Evolutionary conservation across 2,797 vertebrate species (phyloP), one percentile per base, ranked within the genome.

Genomic region (Molossus molossus): DNA sequence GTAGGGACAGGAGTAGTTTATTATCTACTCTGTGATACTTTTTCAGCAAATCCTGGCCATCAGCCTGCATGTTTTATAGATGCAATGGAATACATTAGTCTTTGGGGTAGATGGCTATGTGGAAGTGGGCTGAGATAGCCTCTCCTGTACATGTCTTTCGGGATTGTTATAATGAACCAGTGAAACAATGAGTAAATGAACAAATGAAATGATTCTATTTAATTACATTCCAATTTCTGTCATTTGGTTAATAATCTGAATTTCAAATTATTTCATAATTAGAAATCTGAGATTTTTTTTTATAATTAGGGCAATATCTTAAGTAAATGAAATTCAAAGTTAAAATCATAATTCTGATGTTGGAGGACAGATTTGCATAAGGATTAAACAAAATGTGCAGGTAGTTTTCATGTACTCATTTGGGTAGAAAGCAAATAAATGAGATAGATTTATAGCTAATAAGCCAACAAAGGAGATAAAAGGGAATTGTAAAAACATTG

Each of bases 271-370:
- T 83, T 69, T 83, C 11, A 4, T 64, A 13, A 40, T 45, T 87
- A 87, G 14, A 87, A 89, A 73, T 69, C 4, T 55, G 62, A 86
- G 70, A 33, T 58, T 57, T 23, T 58, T 88, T 91, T 73, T 93
- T 57, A 55, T 4, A 21, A 29, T 55, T 91, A 69, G 23, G 27
- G 12, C 5, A 72, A 57, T 72, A 67, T 65, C 50, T 83, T 58
- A 9, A 76, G 18, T 82, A 58, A 92, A 94, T 70, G 8, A 69
- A 82, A 83, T 87, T 72, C 7, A 62, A 57, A 82, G 48, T 62
- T 95, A 50, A 11, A 77, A 58, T 40, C 77, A 33, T 37, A 76
- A 76, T 87, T 86, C 57, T 85, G 50, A 86, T 92, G 18, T 76
- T 37, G 5, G 37, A 87, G 60, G 50, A 72, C 12, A 82, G 15